Evolutionary conservation across 2,113 vertebrate species (phyloP), one percentile per base, ranked within the genome.

Genomic region (Ibidorhyncha struthersii): DNA sequence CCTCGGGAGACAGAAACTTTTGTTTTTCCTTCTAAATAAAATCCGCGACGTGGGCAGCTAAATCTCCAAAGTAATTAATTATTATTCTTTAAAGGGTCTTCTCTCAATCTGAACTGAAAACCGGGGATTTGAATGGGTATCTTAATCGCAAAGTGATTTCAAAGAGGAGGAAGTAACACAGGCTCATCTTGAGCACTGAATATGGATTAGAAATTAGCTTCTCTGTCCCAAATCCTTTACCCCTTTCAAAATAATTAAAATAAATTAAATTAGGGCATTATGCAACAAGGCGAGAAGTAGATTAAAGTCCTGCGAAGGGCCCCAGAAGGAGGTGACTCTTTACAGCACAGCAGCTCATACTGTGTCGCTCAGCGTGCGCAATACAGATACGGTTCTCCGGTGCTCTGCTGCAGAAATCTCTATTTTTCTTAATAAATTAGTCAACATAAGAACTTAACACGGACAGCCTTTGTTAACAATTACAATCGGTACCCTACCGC

Each of bases 1-100:
- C 91, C 96, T 96, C 87, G 7, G 58, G 84, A 96, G 92, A 53
- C n/a, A 95, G 97, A 97, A 97, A 98, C 96, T 98, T 98, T 98
- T 97, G 97, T 96, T 97, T 98, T 97, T 98, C 96, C 95, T 93
- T 91, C 52, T 82, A 98, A 97, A 97, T 97, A 97, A 97, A 97
- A 94, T 71, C 61, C 4, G 17, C 56, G 79, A 40, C 19, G 36
- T 85, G 71, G 19, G 29, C 41, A 74, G 26, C 59, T 80, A 34
- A 58, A 56, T 41, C 17, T 36, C 71, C 53, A 90, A 52, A 97
- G 29, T 34, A 53, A 79, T 38, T 15, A 73, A 92, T 94, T 69
- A 9, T 19, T 65, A 17, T 59, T 96, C 96, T 94, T 96, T 62
- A 91, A 97, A 97, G 87, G 93, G 94, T 98, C 82, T 95, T 88